Conservation (phyloP, 2,113 vertebrate species). For the Callaeas wilsoni region DNA sequence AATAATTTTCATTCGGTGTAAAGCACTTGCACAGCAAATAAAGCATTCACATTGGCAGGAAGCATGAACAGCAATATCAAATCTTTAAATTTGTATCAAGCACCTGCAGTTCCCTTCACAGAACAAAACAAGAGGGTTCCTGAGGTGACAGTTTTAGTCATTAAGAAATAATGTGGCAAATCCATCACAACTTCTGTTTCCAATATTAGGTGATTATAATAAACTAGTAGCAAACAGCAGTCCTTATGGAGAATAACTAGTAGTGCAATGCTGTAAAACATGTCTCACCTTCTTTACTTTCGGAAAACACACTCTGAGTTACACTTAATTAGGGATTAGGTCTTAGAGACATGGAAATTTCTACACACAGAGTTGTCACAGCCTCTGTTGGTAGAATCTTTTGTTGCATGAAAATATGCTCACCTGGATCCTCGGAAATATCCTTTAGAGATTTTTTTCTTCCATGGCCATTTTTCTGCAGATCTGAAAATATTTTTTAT, state of each 20-base stretch:
- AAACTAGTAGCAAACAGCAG: background rate
- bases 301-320: background rate
- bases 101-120: background rate
- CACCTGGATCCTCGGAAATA: constrained; percentile 97
- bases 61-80: background rate
- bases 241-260: background rate
- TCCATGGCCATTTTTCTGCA: constrained; percentile 90
- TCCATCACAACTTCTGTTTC: background rate
- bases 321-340: background rate
- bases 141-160: background rate
- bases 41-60: background rate
- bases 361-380: background rate
- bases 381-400: background rate
- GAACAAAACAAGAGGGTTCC: background rate
- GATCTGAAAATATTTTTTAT: constrained; percentile 77
- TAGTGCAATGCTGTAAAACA: background rate
- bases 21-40: background rate
- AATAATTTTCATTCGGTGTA: background rate
- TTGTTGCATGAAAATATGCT: constrained; percentile 5
- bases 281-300: background rate
- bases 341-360: background rate
- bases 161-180: background rate
- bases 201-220: background rate
- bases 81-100: background rate
- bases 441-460: constrained; percentile 86